Evolutionary conservation across 2,888 invertebrate species (phyloP).

Genomic region (Penaeus monodon): DNA sequence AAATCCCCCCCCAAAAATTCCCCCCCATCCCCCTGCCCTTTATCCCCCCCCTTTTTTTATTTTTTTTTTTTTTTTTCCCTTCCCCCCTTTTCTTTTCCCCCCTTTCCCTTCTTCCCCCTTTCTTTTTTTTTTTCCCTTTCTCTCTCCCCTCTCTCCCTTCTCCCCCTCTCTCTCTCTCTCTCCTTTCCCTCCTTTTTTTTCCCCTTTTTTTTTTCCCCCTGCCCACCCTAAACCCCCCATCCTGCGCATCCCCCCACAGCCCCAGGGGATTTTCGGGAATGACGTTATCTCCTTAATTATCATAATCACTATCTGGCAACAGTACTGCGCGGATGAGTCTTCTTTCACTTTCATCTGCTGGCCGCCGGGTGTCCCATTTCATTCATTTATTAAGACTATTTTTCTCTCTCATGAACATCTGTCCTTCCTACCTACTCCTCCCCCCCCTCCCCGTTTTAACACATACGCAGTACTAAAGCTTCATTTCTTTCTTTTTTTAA

Average conservation of each 20-base stretch:
- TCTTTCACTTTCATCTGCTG: not conserved
- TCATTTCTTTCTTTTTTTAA: too few relatives aligned
- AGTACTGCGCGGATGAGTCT: not conserved
- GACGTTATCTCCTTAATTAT: conserved; percentile 19
- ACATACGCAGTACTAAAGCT: too few relatives aligned
- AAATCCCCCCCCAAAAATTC: too few relatives aligned
- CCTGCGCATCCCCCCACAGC: not conserved
- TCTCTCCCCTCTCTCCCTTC: not conserved
- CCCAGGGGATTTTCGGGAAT: not conserved
- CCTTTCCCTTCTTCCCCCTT: too few relatives aligned
- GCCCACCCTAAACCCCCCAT: not conserved
- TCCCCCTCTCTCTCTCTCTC: not conserved
- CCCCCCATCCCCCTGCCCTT: too few relatives aligned
- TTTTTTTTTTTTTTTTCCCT: too few relatives aligned
- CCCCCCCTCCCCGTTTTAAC: not conserved
- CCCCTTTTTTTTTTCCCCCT: not conserved
- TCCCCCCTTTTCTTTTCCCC: too few relatives aligned
- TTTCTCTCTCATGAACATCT: not conserved
- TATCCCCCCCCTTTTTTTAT: too few relatives aligned
- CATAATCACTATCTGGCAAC: conserved; percentile 8
- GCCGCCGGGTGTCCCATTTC: not conserved
- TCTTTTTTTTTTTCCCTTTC: not conserved
- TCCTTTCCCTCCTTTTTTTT: too few relatives aligned
- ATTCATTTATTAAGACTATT: conserved; percentile 1
- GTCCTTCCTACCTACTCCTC: not conserved